phyloP scores from a whole-genome alignment of 2,113 vertebrate genomes.

The Tenrec ecaudatus region DNA sequence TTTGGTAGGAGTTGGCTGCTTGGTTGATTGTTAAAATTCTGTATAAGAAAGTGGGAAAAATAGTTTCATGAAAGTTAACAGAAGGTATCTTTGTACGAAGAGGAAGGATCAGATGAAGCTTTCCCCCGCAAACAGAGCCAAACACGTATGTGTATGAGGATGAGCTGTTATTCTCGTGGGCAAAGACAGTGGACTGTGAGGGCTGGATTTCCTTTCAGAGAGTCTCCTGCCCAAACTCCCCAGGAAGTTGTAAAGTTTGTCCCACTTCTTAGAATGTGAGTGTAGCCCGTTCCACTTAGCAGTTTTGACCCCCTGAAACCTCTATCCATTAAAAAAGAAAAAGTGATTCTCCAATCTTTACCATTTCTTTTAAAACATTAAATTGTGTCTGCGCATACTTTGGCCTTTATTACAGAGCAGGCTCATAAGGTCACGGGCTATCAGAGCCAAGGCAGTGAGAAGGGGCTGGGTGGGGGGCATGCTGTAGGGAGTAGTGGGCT shows the following conservation, averaged over 20 bases:
- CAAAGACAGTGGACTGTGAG: not conserved
- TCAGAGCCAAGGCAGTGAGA: not conserved
- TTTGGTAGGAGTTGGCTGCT: not conserved
- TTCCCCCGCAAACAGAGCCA: not conserved
- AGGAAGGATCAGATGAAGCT: not conserved
- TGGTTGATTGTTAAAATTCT: conserved; percentile 11
- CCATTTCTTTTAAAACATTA: not conserved
- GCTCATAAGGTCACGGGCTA: not conserved
- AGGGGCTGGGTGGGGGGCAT: not conserved
- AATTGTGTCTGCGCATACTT: not conserved
- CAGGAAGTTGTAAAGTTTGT: not conserved
- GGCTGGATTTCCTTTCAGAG: not conserved
- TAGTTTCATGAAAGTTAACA: conserved; percentile 4
- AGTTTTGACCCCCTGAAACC: not conserved
- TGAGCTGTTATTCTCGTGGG: not conserved
- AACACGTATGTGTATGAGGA: not conserved
- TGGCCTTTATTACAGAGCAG: not conserved
- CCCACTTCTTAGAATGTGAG: not conserved
- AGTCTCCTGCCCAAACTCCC: not conserved
- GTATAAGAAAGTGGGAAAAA: conserved; percentile 33
- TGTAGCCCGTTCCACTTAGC: not conserved
- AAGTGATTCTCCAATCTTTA: not conserved
- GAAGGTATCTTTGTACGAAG: conserved; percentile 13
- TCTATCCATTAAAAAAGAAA: not conserved
- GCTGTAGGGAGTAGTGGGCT: not conserved